phyloP scores from a whole-genome alignment of 2,113 vertebrate genomes.

The Dicentrarchus labrax region DNA sequence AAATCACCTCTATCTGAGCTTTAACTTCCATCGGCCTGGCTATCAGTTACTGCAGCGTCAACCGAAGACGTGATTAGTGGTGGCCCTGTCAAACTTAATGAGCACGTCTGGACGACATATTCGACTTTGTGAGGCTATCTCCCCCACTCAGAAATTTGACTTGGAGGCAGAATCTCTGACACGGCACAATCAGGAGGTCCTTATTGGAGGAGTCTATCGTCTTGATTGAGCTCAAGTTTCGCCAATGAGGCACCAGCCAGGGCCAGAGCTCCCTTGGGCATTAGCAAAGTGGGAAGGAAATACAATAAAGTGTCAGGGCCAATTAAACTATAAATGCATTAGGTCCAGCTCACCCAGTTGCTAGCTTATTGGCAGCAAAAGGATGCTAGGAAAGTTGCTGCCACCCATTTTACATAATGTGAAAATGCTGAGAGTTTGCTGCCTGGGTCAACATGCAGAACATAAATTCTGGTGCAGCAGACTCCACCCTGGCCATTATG shows the following conservation, averaged over 20 bases:
- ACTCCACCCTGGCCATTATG: conserved; percentile 40
- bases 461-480: conserved; percentile 34
- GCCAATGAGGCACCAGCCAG: conserved; percentile 72
- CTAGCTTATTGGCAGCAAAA: conserved; percentile 52
- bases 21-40: conserved; percentile 21
- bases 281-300: conserved; percentile 77
- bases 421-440: conserved; percentile 24
- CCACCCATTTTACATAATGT: conserved; percentile 57
- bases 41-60: conserved; percentile 75
- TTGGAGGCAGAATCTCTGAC: conserved; percentile 77
- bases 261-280: conserved; percentile 60
- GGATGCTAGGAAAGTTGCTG: conserved; percentile 28
- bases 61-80: conserved; percentile 52
- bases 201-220: conserved; percentile 66
- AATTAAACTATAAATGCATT: conserved; percentile 77
- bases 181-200: conserved; percentile 77
- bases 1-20: conserved; percentile 27
- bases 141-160: conserved; percentile 33
- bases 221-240: conserved; percentile 84
- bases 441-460: conserved; percentile 20
- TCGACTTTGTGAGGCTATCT: conserved; percentile 35
- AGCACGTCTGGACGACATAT: conserved; percentile 36
- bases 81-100: conserved; percentile 58
- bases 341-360: conserved; percentile 28
- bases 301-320: conserved; percentile 78